Evolutionary conservation across 1,140 invertebrate genomes (phyloP), one percentile per base, ranked within the genome.

Genomic region (Euwallacea fornicatus): DNA sequence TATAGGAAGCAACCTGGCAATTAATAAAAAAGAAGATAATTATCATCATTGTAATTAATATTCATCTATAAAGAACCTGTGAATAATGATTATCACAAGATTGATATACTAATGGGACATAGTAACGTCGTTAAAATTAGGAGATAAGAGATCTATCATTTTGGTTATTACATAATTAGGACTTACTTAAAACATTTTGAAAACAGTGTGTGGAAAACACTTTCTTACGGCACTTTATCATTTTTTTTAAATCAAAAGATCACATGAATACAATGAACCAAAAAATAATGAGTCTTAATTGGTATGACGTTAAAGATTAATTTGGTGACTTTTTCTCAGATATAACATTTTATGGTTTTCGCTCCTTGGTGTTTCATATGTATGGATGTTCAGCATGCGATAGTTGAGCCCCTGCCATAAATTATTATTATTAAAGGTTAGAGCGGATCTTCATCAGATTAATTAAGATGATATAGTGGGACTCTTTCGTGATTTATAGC

Each of bases 341-440:
- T 61, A 43, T 41, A 43, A 61, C 33, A 61, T 41, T 11, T 42
- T 61, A 21, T n/a, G 55, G 13, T 21, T 58, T 58, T 58, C 55
- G 55, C 55, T 58, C 15, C 55, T 21, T 58, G 9, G 21, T 21
- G 55, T 58, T 58, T 58, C 10, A 16, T 16, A 58, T 58, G 15
- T 58, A 58, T 21, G 55, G 55, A 10, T 10, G 13, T 58, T 13
- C 8, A 33, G 21, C 55, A 58, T 58, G 55, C 55, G 55, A 58
- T 15, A n/a, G 55, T 58, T 15, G 21, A 33, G 21, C 21, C 21
- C 21, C 21, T 33, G 21, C 21, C 21, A 33, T 33, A 33, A 33
- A 33, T 33, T 33, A 33, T 33, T 33, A 33, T 33, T 33, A 33
- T 33, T 33, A 33, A 33, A 33, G 21, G 21, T 33, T 33, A 33